Conservation (phyloP, 2,888 invertebrate species). For the Cantharis flavilabris region DNA sequence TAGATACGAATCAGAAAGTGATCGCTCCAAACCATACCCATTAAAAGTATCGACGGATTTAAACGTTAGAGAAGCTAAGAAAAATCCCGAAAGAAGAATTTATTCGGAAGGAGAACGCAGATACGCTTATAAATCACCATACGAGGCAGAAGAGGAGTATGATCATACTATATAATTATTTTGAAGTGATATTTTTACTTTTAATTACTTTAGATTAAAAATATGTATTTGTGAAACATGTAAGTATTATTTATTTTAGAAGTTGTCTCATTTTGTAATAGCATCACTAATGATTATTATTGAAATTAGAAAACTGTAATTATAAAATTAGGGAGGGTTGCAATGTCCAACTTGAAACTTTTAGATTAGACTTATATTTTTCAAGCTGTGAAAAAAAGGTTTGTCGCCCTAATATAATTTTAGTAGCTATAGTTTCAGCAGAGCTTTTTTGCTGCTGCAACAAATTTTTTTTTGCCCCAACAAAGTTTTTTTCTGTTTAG, state of each 20-base stretch:
- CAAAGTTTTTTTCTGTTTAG: too few relatives aligned
- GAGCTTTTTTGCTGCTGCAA: too few relatives aligned
- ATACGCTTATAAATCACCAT: conserved; percentile 42
- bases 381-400: too few relatives aligned
- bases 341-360: neutral
- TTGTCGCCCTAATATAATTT: too few relatives aligned
- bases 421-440: too few relatives aligned
- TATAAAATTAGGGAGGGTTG: neutral
- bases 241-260: neutral
- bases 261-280: neutral
- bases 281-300: neutral
- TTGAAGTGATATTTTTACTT: conserved; percentile 3
- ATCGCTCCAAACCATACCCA: conserved; percentile 43
- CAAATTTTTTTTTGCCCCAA: too few relatives aligned
- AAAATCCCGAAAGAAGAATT: conserved; percentile 53
- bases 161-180: conserved; percentile 10
- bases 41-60: conserved; percentile 52
- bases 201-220: neutral
- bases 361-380: neutral
- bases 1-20: conserved; percentile 37
- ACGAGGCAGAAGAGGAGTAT: conserved; percentile 29
- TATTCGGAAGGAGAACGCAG: conserved; percentile 49
- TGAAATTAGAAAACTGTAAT: neutral
- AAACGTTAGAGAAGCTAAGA: conserved; percentile 51
- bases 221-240: neutral